Evolutionary conservation across 2,888 invertebrate species (phyloP), one percentile per base, ranked within the genome.

Genomic region (Drosophila aldrichi): DNA sequence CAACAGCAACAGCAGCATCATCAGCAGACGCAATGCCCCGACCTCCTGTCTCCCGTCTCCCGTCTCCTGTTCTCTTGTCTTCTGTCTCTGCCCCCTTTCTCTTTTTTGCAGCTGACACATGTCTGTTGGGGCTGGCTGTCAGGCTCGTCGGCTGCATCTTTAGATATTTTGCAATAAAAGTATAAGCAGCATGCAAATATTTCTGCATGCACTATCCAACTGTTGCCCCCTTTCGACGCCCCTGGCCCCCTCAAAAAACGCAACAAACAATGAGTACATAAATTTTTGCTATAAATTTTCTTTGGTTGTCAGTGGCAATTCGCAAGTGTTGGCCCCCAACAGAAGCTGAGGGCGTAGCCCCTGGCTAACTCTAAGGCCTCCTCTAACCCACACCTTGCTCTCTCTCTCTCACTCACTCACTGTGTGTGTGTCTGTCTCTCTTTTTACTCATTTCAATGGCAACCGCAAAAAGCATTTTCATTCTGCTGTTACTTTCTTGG

Each of bases 291-390:
- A 89, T 85, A 85, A 85, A 85, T 85, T 85, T 89, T 70, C 89
- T 85, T 85, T 85, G 84, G 77, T 84, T 85, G 84, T 89, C 88
- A 89, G 88, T 85, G 84, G 89, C 89, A 84, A 88, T 82, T 82
- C 89, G 65, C 88, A 85, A 85, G 84, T 88, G 89, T 70, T 68
- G 56, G 63, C 49, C 56, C 41, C 12, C 8, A 41, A 41, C 41
- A 54, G 41, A 46, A 36, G 32, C 48, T 43, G 75, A 61, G 64
- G 69, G 76, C 79, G 59, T 55, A 52, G 36, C 36, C 29, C 41
- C 25, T 29, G 25, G 29, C 48, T 29, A 40, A 22, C 34, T 36
- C 40, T 38, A 32, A 41, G 32, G 6, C 43, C 25, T 10, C 2
- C 43, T 5, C 18, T 3, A 44, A 36, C 7, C 20, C 8, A 18